phyloP scores from a whole-genome alignment of 2,113 vertebrate genomes.

The Nibea coibor region DNA sequence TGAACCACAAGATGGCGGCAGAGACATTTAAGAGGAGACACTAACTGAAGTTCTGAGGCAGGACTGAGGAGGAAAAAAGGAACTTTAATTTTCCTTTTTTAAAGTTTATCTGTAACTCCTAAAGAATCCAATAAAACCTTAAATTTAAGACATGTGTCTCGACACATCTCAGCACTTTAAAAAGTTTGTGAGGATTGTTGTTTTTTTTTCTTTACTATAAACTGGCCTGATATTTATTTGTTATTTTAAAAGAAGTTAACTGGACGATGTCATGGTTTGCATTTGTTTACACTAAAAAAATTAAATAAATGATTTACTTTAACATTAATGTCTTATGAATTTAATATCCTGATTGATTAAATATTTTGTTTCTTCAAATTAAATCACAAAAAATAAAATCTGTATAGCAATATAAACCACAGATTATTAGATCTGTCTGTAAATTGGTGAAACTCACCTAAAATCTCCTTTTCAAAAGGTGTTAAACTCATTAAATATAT shows the following conservation, averaged over 20 bases:
- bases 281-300: constrained; percentile 19
- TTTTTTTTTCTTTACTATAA: background rate
- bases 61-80: background rate
- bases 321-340: background rate
- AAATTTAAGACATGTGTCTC: background rate
- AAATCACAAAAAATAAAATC: background rate
- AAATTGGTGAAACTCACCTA: background rate
- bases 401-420: too few relatives aligned
- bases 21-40: constrained; percentile 6
- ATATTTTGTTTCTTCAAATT: background rate
- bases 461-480: background rate
- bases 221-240: constrained; percentile 35
- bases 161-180: constrained; percentile 39
- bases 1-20: constrained; percentile 65
- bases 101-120: background rate
- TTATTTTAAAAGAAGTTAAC: background rate
- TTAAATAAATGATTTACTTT: constrained; percentile 19
- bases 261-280: background rate
- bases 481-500: too few relatives aligned
- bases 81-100: background rate
- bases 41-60: background rate
- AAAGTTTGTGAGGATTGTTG: background rate
- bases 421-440: background rate
- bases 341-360: background rate
- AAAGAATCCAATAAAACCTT: background rate